Conservation (phyloP, 30 jellyfish, hydroid and myxozoan genomes). For the Cassiopea xamachana region DNA sequence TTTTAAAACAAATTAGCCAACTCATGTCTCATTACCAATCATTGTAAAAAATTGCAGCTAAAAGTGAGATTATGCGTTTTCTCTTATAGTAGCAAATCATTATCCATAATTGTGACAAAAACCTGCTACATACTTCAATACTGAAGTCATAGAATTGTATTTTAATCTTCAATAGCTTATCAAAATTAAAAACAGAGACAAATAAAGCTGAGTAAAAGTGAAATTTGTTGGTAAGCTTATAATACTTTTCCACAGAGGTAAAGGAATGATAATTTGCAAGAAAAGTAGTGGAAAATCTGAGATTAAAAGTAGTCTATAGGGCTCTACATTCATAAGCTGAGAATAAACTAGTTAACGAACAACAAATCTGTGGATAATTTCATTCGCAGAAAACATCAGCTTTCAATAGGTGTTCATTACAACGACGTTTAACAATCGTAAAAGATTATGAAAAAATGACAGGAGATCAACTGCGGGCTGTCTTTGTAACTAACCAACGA, state of each 20-base stretch:
- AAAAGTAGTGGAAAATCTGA: slow-evolving; percentile 37
- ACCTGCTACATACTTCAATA: not conserved
- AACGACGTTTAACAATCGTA: slow-evolving; percentile 44
- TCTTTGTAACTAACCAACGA: slow-evolving; percentile 53
- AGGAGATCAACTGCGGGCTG: slow-evolving; percentile 68
- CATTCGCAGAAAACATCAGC: slow-evolving; percentile 20
- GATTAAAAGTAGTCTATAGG: slow-evolving; percentile 39
- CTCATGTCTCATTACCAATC: too few relatives aligned
- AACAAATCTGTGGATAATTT: slow-evolving; percentile 49
- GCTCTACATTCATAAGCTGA: slow-evolving; percentile 47
- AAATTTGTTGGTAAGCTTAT: slow-evolving; percentile 32
- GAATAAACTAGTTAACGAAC: slow-evolving; percentile 68
- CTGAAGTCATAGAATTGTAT: not conserved
- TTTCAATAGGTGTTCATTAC: slow-evolving; percentile 61
- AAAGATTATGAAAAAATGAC: slow-evolving; percentile 42
- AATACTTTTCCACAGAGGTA: slow-evolving; percentile 4
- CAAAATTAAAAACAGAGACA: slow-evolving; percentile 2
- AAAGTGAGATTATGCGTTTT: too few relatives aligned
- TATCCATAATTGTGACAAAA: too few relatives aligned
- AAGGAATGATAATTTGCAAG: slow-evolving; percentile 18
- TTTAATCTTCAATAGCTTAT: not conserved
- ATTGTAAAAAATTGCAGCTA: too few relatives aligned
- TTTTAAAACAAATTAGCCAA: too few relatives aligned
- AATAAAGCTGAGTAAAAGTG: not conserved
- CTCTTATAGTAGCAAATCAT: too few relatives aligned